Conservation (phyloP, 35 echinoderm and acorn worm species). For the Apostichopus parvimensis region DNA sequence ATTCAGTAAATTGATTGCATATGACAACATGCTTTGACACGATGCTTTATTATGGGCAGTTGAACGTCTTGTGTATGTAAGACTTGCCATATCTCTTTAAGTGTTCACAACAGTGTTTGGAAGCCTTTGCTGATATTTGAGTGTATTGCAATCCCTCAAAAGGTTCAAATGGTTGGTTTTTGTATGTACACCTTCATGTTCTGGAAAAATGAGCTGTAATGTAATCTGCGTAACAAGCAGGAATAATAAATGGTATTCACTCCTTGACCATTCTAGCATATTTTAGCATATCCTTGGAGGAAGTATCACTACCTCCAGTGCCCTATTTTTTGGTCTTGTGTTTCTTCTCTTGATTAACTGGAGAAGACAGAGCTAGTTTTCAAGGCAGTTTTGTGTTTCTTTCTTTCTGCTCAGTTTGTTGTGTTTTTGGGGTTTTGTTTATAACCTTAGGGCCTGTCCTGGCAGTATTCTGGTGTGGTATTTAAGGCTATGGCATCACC, state of each 20-base stretch:
- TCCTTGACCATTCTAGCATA: not conserved
- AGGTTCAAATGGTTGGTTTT: not conserved
- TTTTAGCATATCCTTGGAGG: not conserved
- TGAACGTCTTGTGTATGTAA: no score
- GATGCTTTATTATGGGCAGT: no score
- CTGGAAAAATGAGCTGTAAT: not conserved
- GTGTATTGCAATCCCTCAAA: not conserved
- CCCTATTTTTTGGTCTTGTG: not conserved
- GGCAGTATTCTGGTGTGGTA: constrained; percentile 10
- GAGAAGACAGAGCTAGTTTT: constrained; percentile 26
- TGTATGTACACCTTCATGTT: not conserved
- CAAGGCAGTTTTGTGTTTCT: constrained; percentile 9
- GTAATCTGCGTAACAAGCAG: not conserved
- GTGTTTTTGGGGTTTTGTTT: constrained; percentile 38
- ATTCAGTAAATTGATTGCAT: no score
- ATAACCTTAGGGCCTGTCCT: constrained; percentile 37
- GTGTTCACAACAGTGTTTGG: no score
- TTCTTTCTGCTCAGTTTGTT: constrained; percentile 12
- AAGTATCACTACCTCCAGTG: not conserved
- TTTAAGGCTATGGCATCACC: constrained; percentile 17
- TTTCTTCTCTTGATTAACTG: constrained; percentile 4
- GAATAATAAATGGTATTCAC: not conserved
- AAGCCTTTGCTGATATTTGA: not conserved
- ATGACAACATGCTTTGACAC: no score
- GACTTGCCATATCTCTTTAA: no score